Evolutionary conservation across 1,140 invertebrate species (phyloP), one percentile per base, ranked within the genome.

Genomic region (Belonocnema kinseyi): DNA sequence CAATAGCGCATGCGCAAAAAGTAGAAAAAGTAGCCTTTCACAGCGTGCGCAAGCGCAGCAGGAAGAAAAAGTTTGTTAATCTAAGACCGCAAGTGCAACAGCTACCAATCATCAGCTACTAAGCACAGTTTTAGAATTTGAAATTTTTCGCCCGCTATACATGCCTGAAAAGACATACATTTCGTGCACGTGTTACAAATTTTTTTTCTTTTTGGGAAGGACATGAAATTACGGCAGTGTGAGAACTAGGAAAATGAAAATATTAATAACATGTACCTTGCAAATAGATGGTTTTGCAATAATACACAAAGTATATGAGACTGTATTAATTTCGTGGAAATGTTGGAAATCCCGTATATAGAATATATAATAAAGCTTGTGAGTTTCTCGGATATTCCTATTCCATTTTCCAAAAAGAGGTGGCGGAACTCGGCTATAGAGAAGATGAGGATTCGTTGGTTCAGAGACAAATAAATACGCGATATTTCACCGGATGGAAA

Each of bases 281-380:
- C 89, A 90, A 86, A 87, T 89, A 89, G 85, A 86, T 88, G 88
- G 89, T 91, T 91, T 90, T 90, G 90, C 89, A 90, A 92, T 92
- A 90, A 91, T 91, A 90, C 89, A 88, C 89, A 91, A 91, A 91
- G 89, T 91, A 90, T 90, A 91, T 90, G 90, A 82, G 89, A 89
- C 91, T 91, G 91, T 92, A 92, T 92, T 92, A 92, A 92, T 91
- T 92, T 91, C 88, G 85, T 86, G 90, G 90, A 90, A 91, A 90
- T 86, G 88, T 86, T 83, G 80, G 85, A 88, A 91, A 88, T 82
- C 85, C 74, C 80, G 78, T 86, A 88, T 88, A 90, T 89, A 89
- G 86, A 66, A 61, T 66, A 40, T 61, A 61, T 61, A 61, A 33
- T 33, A 61, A 81, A 84, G 81, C 26, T 84, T 82, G 82, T 78